phyloP scores from a whole-genome alignment of 1,140 invertebrate species.

The Caerostris extrusa region DNA sequence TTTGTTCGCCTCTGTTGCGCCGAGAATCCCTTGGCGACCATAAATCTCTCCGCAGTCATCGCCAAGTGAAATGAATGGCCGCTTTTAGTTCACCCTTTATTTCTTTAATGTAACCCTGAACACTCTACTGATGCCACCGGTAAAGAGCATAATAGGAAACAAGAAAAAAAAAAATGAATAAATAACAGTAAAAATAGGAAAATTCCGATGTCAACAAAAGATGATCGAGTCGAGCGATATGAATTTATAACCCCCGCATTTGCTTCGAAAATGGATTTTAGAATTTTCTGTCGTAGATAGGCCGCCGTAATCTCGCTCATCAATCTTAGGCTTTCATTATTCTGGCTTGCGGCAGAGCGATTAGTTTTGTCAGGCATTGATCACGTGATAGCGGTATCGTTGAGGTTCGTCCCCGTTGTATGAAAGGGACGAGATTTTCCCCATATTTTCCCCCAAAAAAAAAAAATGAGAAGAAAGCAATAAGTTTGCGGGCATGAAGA shows the following conservation, averaged over 20 bases:
- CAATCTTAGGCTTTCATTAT: conserved; percentile 28
- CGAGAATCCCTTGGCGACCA: background rate
- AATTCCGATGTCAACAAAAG: conserved; percentile 31
- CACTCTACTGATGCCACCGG: conserved; percentile 9
- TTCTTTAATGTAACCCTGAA: conserved; percentile 10
- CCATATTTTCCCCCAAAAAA: background rate
- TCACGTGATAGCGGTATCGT: conserved; percentile 12
- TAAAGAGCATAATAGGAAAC: conserved; percentile 19
- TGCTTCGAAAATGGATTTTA: conserved; percentile 21
- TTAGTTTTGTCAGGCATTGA: conserved; percentile 31
- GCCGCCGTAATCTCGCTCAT: background rate
- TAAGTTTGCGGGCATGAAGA: background rate
- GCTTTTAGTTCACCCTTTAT: background rate
- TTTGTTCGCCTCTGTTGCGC: background rate
- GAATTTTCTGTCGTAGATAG: conserved; percentile 28
- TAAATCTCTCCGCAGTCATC: conserved; percentile 33
- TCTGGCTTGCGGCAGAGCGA: conserved; percentile 1
- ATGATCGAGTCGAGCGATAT: conserved; percentile 23
- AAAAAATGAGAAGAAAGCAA: background rate
- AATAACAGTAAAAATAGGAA: background rate
- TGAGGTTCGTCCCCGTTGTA: background rate
- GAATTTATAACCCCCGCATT: conserved; percentile 18
- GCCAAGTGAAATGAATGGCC: conserved; percentile 36
- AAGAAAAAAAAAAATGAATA: background rate
- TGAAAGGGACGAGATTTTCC: background rate